Base-by-base conservation (phyloP, 2,113 vertebrate genomes). In the Hemicordylus capensis region DNA sequence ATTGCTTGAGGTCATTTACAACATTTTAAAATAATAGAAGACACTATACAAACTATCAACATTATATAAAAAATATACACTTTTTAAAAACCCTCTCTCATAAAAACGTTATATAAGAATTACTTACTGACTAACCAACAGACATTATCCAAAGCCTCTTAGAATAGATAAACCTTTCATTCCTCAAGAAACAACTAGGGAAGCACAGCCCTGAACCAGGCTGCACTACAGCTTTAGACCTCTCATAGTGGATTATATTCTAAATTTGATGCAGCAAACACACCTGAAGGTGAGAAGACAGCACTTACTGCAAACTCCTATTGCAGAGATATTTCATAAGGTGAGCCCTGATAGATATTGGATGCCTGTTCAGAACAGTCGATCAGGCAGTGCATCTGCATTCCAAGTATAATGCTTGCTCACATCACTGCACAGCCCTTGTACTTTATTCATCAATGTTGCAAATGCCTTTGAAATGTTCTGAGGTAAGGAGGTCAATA, bases 361-460 rank as follows among this genome's bases (percentile, higher is more conserved):
- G 15, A 66, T 15, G 63, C 6, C 63, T 12, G 28, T 64, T 64
- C 12, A 14, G 61, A 63, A 26, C 61, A 64, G n/a, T 31, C 63
- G 31, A 64, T 64, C 1, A 12, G 63, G 4, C 14, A 17, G 11
- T 67, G 26, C 6, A 84, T 56, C 26, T 76, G 73, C 48, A 76
- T 66, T 56, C 34, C 34, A 56, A 8, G 12, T 42, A 31, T 39
- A 42, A 7, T 9, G 26, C 22, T 28, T 31, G 15, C 14, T 56
- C 48, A 69, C 58, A 31, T 46, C 51, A 58, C 11, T 34, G 31
- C 58, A 64, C 34, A 73, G 44, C 48, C 39, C 46, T 75, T 48
- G 81, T 37, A 63, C n/a, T 75, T 84, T 75, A 84, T 84, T 84
- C 44, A 75, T 76, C 59, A 66, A 14, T 66, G 59, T 75, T 54